Evolutionary conservation across 92 coral and sea anemone genomes (phyloP), one percentile per base, ranked within the genome.

Genomic region (Galaxea fascicularis): DNA sequence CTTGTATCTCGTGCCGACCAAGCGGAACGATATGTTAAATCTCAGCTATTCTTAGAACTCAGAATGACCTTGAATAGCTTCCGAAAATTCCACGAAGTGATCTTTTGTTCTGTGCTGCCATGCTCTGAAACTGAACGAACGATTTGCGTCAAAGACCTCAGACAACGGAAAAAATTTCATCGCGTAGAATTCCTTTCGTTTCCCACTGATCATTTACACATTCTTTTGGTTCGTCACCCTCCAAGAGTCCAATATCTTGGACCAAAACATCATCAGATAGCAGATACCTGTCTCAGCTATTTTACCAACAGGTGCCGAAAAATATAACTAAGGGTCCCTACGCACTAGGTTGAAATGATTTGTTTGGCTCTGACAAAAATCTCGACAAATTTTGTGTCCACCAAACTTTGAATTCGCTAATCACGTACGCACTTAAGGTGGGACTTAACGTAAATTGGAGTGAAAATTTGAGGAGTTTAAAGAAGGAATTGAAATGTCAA

Each of bases 61-160:
- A 11, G 22, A 15, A 8, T 10, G 16, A 3, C 53, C 16, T 20
- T n/a, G 11, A 21, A n/a, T 39, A 10, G 13, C 58, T 71, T 45
- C 57, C 57, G 74, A 71, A 35, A 71, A 71, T 71, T 71, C 59
- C 30, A 45, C 31, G 76, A 71, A 71, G 17, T 10, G 15, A 4
- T 13, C 58, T 71, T 15, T 71, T 22, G 29, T 71, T 9, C 18
- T 17, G 20, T 71, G 58, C 31, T 45, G n/a, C 20, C 17, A 45
- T 17, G 31, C 16, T 10, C 76, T 45, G 51, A 66, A 63, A 63
- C 18, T n/a, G 14, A 21, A 46, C 5, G 28, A 46, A 46, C 3
- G 30, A 46, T 71, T 45, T 71, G 57, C 76, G 76, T 71, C 76
- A 71, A 45, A 16, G 26, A 16, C 22, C 16, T 71, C 10, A 13